Evolutionary conservation across 1,140 invertebrate genomes (phyloP), one percentile per base, ranked within the genome.

Genomic region (Drosophila micromelanica): DNA sequence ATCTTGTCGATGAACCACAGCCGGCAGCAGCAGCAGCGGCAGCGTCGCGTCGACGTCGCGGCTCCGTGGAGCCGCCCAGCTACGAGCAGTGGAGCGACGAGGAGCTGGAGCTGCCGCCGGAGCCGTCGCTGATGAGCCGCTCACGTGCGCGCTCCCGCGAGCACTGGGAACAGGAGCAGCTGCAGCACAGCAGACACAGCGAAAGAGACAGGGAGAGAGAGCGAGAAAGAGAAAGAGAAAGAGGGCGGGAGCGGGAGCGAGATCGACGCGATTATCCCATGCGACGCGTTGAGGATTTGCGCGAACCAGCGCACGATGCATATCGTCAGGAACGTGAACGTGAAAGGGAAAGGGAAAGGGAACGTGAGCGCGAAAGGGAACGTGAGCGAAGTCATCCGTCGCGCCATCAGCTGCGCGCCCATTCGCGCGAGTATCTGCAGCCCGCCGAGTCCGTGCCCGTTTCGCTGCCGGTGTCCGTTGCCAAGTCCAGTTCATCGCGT

Each of bases 21-120:
- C 23, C 23, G 3, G 3, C 23, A 30, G 27, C 9, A 11, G 23
- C 1, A 78, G 78, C 40, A 78, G 73, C 8, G n/a, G 78, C 85
- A 5, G 87, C 82, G 11, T 89, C 79, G 27, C 71, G 84, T 8
- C 69, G 90, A 11, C 77, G 77, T 11, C 77, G 89, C 8, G 84
- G 73, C 11, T 84, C 76, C 2, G 45, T 90, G 2, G 87, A 91
- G 43, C 90, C 74, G 15, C 54, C 76, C 60, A 78, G 71, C 46
- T 84, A 80, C 17, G 84, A 79, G 43, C 75, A 92, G 13, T 91
- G 91, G 91, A 92, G 91, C 64, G 82, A 90, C 38, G 91, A 91
- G 63, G 78, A 87, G 23, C 70, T 65, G 7, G 71, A 82, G 35
- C 35, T 32, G 37, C 7, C 23, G 37, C 48, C 61, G 51, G 38